Base-by-base conservation (phyloP, 2,888 invertebrate genomes). In the Isoperla grammatica region DNA sequence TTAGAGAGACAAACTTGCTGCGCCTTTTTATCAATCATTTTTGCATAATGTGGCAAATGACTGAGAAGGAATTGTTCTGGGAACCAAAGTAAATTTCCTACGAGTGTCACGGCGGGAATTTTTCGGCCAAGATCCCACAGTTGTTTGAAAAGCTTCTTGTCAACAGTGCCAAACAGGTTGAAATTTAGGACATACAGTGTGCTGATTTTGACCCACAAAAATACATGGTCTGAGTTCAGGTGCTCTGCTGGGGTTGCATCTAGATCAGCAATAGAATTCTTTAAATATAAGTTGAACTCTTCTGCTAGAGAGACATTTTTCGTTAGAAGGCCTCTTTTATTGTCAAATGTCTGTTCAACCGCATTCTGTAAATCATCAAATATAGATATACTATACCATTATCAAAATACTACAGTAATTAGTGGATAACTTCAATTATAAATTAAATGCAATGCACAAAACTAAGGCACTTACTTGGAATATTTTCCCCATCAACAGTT, bases 41-140 rank as follows among this genome's bases (percentile, higher is more conserved):
- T 79, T 74, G 72, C 79, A 74, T 73, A 74, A 73, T 73, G 80
- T 73, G 75, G 79, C 72, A 74, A 82, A 71, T 67, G 85, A 74
- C 66, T 83, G 77, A 63, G 83, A 2, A 96, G 78, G 74, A 95
- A 96, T 67, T 83, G 81, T 71, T 87, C 88, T 0, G 95, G 91
- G 69, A 88, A 85, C 93, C 94, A 96, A 57, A 91, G 73, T 13
- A 88, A 79, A 70, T 89, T 89, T 1, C 91, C 93, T 60, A 84
- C 79, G 35, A 97, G 75, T 48, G 87, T 85, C 60, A 94, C 84
- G 35, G 87, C 88, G 65, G 88, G 87, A 46, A 88, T 81, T 83
- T 88, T 92, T 70, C 82, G 84, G 72, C 92, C 87, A 3, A 86
- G 72, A 67, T 95, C 94, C 67, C 86, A 77, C 23, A 93, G 71